These are phyloP conservation scores for Poeciliopsis presidionis DNA, from an alignment of 2,797 vertebrate species.

Conservation along the genomic window DNA sequence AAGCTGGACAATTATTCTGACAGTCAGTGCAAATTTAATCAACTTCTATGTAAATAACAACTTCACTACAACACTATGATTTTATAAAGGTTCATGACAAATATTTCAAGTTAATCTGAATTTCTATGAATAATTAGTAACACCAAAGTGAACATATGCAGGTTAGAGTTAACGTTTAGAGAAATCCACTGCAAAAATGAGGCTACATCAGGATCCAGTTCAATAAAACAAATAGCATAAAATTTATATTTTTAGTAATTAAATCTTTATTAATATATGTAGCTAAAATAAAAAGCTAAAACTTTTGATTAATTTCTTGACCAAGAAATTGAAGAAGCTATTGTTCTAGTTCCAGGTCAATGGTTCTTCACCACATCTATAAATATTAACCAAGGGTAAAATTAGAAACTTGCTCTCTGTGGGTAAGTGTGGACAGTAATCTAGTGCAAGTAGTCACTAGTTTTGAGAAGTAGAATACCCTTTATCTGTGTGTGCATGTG, in stretches of 20 bases:
- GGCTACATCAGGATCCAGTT: not conserved
- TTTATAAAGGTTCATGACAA: not conserved
- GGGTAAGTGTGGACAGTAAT: conserved; percentile 24
- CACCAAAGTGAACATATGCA: not conserved
- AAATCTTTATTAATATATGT: not conserved
- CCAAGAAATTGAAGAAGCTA: conserved; percentile 5
- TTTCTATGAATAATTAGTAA: not conserved
- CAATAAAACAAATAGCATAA: not conserved
- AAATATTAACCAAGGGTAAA: conserved; percentile 75
- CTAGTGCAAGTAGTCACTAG: conserved; percentile 44
- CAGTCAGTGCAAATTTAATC: not conserved
- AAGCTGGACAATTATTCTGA: not conserved
- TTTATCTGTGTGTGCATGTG: conserved; percentile 37
- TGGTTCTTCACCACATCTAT: conserved; percentile 54
- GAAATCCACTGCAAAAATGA: not conserved
- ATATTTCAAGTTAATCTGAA: not conserved
- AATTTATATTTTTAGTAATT: not conserved
- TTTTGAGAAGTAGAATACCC: conserved; percentile 41
- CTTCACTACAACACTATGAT: not conserved
- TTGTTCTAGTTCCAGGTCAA: conserved; percentile 47
- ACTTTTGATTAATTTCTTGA: not conserved
- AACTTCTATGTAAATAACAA: not conserved
- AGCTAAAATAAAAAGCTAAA: not conserved
- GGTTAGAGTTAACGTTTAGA: not conserved
- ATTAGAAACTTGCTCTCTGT: conserved; percentile 63